phyloP scores from a whole-genome alignment of 2,113 vertebrate genomes.

The Sitta europaea region DNA sequence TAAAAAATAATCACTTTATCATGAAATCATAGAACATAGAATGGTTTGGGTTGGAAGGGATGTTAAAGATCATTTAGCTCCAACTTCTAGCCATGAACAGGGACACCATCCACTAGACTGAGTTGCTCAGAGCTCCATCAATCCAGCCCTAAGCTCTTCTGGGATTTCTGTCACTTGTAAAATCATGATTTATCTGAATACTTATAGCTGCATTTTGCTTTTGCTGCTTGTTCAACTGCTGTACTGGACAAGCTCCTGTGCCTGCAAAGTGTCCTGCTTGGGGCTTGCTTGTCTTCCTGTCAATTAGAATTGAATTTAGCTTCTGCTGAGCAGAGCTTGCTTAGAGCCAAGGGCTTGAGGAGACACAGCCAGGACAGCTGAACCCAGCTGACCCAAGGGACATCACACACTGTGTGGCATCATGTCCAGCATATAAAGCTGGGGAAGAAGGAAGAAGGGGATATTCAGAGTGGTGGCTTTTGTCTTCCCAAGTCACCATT shows the following conservation, averaged over 20 bases:
- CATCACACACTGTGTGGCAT: too few relatives aligned
- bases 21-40: background rate
- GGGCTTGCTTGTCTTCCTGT: background rate
- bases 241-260: background rate
- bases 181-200: background rate
- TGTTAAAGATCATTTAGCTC: background rate
- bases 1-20: background rate
- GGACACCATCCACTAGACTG: background rate
- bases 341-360: background rate
- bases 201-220: background rate
- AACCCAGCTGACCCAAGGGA: background rate
- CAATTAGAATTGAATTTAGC: background rate
- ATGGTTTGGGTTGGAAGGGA: background rate
- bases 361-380: background rate
- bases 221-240: background rate
- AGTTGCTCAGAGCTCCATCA: background rate
- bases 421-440: background rate
- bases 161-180: background rate
- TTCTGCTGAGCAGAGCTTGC: background rate
- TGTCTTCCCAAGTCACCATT: background rate
- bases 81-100: rapidly evolving
- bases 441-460: background rate
- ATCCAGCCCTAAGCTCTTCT: too few relatives aligned
- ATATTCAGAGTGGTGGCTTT: background rate
- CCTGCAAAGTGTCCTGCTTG: background rate